Conservation (phyloP, 2,113 vertebrate species). For the Bolborhynchus lineola region DNA sequence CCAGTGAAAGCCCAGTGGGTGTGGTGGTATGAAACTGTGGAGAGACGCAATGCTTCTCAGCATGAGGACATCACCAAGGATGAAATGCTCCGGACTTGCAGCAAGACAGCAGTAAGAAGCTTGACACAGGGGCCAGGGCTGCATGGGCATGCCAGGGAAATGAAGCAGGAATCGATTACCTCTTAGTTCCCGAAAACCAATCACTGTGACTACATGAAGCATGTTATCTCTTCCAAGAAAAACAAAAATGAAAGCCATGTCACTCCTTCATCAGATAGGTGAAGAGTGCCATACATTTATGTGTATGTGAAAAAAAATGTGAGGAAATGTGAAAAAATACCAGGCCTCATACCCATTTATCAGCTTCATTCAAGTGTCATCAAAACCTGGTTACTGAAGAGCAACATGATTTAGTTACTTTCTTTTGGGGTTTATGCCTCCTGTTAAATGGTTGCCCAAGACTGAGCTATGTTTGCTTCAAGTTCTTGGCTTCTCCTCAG, state of each 20-base stretch:
- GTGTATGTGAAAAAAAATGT: background rate
- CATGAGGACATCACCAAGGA: background rate
- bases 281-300: background rate
- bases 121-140: background rate
- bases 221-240: background rate
- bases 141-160: rapidly evolving
- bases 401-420: background rate
- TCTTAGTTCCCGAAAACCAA: background rate
- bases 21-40: background rate
- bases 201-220: background rate
- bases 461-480: background rate
- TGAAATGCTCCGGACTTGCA: background rate
- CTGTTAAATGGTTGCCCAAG: background rate
- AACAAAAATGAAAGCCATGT: background rate
- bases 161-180: background rate
- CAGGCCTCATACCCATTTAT: background rate
- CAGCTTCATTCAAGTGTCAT: background rate
- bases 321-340: background rate
- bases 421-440: background rate
- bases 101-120: background rate
- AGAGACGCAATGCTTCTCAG: background rate
- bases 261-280: background rate
- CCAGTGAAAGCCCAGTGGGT: background rate
- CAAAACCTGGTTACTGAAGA: background rate
- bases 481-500: background rate